Base-by-base conservation (phyloP, 1,140 invertebrate genomes). In the Ceratosolen solmsi region DNA sequence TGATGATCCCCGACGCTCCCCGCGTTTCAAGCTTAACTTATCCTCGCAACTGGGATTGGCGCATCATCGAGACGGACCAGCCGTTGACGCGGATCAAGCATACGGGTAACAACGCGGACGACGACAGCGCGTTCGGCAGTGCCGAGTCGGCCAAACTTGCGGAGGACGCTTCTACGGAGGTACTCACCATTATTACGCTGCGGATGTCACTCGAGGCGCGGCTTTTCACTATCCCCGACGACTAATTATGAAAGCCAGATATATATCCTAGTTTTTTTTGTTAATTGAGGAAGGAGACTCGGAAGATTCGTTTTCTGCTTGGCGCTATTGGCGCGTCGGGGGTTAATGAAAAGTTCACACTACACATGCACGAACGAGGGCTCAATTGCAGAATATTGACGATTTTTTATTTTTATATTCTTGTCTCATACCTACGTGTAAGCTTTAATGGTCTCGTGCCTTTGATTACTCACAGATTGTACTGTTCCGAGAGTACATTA, bases 1-100 rank as follows among this genome's bases (percentile, higher is more conserved):
- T 93, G 71, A 92, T 93, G 54, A 89, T 97, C 83, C 96, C 96
- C 9, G 96, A 96, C 63, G 96, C 96, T 41, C 96, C 96, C 13
- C 92, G 96, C 84, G 94, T 94, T 33, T 94, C 95, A 1, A 94
- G 94, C 49, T 93, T 92, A 56, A 92, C 93, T 15, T 95, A 94
- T 85, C 94, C 94, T 22, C 89, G 93, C 58, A 92, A 92, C 51
- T 95, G 94, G 93, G 95, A 96, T 83, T 97, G 96, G 96, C 93
- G 93, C 85, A 91, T 95, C 74, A 87, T 95, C 72, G 92, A 93
- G 75, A 89, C 89, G 1, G 91, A 92, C 11, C 90, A 90, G 2
- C 70, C 68, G 20, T 7, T 74, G 2, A 75, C 87, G 38, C 9
- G 46, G 74, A 83, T 87, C 56, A 89, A 88, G 41, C 65, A 63